Percentiles rank a stretch among this genome's conserved stretches.
These are phyloP conservation scores for Eulacestoma nigropectus DNA, from an alignment of 2,113 vertebrate genomes.

Conservation along the genomic window DNA sequence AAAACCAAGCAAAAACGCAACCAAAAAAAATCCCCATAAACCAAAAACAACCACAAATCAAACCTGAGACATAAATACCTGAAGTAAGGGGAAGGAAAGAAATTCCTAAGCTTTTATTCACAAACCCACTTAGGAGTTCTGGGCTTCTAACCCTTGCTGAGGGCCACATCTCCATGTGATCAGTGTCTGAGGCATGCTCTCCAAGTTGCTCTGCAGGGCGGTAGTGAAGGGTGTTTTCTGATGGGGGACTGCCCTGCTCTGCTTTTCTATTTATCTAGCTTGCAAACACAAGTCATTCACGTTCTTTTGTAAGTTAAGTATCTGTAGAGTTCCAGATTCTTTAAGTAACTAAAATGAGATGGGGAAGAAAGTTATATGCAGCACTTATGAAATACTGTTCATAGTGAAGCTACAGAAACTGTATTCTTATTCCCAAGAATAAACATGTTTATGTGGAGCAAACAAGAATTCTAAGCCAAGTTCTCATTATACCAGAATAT, in stretches of 20 bases:
- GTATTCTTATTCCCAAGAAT: background rate
- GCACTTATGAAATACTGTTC: background rate
- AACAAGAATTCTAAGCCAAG: background rate
- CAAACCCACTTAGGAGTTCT: background rate
- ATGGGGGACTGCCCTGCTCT: background rate
- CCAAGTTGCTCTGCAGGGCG: background rate
- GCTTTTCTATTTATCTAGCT: background rate
- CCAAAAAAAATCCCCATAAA: background rate
- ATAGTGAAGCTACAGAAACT: background rate
- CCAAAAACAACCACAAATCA: background rate
- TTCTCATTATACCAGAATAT: background rate
- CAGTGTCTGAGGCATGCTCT: background rate
- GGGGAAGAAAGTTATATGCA: background rate
- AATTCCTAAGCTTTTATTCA: background rate
- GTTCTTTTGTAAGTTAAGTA: background rate
- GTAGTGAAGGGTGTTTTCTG: background rate
- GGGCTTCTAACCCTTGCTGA: background rate
- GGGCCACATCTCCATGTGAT: rapidly evolving
- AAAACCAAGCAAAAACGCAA: background rate
- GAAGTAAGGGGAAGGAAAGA: background rate
- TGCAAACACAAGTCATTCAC: background rate
- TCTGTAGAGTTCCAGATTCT: background rate
- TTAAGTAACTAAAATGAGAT: background rate
- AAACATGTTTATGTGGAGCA: background rate
- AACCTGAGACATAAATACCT: background rate